phyloP scores from a whole-genome alignment of 2,888 invertebrate genomes.

The Megalurothrips usitatus region DNA sequence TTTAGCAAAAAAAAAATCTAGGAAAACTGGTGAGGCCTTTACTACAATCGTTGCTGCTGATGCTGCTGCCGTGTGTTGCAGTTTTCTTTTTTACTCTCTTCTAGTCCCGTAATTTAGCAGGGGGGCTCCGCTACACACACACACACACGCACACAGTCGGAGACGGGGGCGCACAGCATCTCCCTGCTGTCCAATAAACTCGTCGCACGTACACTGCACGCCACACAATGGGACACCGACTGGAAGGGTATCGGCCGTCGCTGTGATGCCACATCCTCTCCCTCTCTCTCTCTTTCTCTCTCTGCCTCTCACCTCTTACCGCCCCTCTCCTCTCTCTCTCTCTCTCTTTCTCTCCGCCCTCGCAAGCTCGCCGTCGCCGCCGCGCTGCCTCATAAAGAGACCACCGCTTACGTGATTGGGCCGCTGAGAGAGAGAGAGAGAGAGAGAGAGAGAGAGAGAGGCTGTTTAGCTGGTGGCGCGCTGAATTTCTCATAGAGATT shows the following conservation, averaged over 20 bases:
- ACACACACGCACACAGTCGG: too few species aligned
- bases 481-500: too few species aligned
- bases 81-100: too few species aligned
- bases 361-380: neutral
- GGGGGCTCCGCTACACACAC: too few species aligned
- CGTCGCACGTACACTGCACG: neutral
- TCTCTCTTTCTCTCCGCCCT: neutral
- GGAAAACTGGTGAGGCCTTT: too few species aligned
- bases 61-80: too few species aligned
- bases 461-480: too few species aligned
- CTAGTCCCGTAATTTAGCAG: too few species aligned
- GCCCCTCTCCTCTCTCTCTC: slow-evolving; percentile 1
- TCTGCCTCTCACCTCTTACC: too few species aligned
- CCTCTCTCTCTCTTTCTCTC: neutral
- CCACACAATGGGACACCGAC: neutral
- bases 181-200: neutral
- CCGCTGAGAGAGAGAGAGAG: neutral
- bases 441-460: slow-evolving; percentile 11
- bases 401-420: neutral
- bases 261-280: neutral
- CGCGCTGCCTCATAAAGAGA: neutral
- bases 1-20: too few species aligned
- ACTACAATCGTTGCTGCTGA: too few species aligned
- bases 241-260: neutral
- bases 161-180: too few species aligned